Evolutionary conservation across 2,888 invertebrate species (phyloP).

Genomic region (Spilosoma lubricipeda): DNA sequence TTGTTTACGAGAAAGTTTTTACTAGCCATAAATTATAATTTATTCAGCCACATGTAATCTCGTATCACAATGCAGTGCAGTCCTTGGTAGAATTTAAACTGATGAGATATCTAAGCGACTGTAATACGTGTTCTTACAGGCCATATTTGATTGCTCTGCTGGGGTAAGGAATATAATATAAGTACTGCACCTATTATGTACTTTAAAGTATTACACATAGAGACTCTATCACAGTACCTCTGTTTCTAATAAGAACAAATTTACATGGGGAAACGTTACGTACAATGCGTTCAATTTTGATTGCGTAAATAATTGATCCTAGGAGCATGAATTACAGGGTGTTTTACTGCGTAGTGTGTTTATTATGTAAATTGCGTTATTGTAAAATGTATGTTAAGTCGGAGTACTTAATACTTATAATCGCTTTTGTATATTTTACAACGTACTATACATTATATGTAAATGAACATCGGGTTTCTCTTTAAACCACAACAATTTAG

Average conservation of each 20-base stretch:
- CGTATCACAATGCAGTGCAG: slow-evolving; percentile 42
- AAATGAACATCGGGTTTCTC: not conserved
- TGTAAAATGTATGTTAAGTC: slow-evolving; percentile 1
- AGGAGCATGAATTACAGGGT: slow-evolving; percentile 21
- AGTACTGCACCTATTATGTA: slow-evolving; percentile 4
- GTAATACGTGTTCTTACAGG: slow-evolving; percentile 31
- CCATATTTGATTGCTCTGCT: slow-evolving; percentile 33
- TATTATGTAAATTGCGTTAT: not conserved
- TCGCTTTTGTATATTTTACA: not conserved
- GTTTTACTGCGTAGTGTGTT: slow-evolving; percentile 1
- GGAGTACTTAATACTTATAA: not conserved
- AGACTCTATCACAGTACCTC: slow-evolving; percentile 13
- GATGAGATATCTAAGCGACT: slow-evolving; percentile 27
- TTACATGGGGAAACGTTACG: slow-evolving; percentile 28
- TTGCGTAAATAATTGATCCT: slow-evolving; percentile 42
- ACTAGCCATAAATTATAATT: slow-evolving; percentile 43
- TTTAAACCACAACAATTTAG: not conserved
- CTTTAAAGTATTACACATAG: slow-evolving; percentile 21
- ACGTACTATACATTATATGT: not conserved
- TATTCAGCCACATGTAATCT: slow-evolving; percentile 39
- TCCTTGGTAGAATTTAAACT: slow-evolving; percentile 46
- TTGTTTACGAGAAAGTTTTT: slow-evolving; percentile 24
- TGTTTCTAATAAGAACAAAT: not conserved
- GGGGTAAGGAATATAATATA: slow-evolving; percentile 17
- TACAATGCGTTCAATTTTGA: slow-evolving; percentile 45